Evolutionary conservation across 2,797 vertebrate genomes (phyloP), one percentile per base, ranked within the genome.

Genomic region (Sebastes itinus): DNA sequence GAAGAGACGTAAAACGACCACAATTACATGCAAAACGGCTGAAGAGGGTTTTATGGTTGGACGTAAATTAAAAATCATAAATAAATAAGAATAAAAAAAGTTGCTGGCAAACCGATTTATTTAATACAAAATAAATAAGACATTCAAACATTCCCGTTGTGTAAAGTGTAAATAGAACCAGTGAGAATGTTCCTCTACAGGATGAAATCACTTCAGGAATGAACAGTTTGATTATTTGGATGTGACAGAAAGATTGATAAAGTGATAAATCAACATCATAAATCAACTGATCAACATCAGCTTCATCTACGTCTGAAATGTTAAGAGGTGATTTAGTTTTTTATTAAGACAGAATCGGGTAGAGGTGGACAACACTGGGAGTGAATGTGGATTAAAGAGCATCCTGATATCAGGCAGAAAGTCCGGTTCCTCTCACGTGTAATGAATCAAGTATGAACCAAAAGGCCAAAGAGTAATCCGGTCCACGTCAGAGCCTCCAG

Each of bases 121-220:
- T 92, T 35, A 58, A 22, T 78, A 77, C 33, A 90, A 88, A 90
- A 92, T 89, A 88, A 89, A 89, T 75, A 80, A 1, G 4, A 86
- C 69, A 87, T 38, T 60, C 2, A 83, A 76, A 79, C 35, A 78
- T 38, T 61, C 6, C 60, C 20, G 2, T 59, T 20, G 30, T 20
- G 18, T 33, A 64, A 71, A 81, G 8, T 18, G 4, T 7, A 66
- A 65, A 46, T 22, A 65, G 4, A 75, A 78, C 8, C 16, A 69
- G 30, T 49, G 4, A 66, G 35, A 8, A 30, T 18, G 46, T 0
- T 49, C 30, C 25, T 14, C 5, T n/a, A 61, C 32, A 49, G 14
- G 12, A 56, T 35, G 27, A 59, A 58, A 58, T 14, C 28, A n/a
- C 12, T 54, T 30, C 35, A 46, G 3, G n/a, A 61, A 74, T 38